phyloP scores from a whole-genome alignment of 2,888 invertebrate species.

The Exephanes ischioxanthus region DNA sequence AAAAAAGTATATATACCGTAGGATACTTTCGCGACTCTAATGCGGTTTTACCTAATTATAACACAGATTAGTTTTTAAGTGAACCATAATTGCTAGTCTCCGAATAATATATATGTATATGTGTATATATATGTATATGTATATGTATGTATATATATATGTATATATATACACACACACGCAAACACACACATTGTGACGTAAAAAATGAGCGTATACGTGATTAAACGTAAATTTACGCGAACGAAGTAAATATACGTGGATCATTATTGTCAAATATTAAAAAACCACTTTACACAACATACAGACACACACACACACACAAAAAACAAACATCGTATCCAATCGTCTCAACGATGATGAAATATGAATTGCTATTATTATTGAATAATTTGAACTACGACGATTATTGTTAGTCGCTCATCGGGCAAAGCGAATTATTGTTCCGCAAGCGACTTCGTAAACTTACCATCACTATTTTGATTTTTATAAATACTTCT shows the following conservation, averaged over 20 bases:
- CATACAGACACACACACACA: neutral
- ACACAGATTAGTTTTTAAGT: conserved; percentile 72
- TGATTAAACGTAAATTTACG: conserved; percentile 30
- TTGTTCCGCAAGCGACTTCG: conserved; percentile 7
- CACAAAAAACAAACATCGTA: conserved; percentile 2
- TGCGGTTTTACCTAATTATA: conserved; percentile 74
- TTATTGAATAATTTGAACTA: conserved; percentile 43
- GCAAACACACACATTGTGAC: conserved; percentile 40
- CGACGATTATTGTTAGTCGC: conserved; percentile 23
- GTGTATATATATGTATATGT: conserved; percentile 40
- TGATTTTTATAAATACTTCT: conserved; percentile 53
- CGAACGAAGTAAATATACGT: conserved; percentile 28
- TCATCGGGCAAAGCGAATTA: conserved; percentile 24
- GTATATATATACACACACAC: conserved; percentile 54
- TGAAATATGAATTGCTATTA: conserved; percentile 51
- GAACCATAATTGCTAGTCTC: conserved; percentile 81
- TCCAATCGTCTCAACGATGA: conserved; percentile 15
- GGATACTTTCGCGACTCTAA: conserved; percentile 65
- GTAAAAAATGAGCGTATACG: conserved; percentile 37
- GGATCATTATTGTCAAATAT: conserved; percentile 36
- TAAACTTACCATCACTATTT: conserved; percentile 28
- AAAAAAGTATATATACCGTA: conserved; percentile 52
- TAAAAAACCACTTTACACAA: conserved; percentile 9
- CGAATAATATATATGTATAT: conserved; percentile 72
- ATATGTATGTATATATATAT: conserved; percentile 61